Percentiles rank a stretch among this genome's conserved stretches.
phyloP scores from a whole-genome alignment of 2,113 vertebrate genomes.

The Hoplias malabaricus region DNA sequence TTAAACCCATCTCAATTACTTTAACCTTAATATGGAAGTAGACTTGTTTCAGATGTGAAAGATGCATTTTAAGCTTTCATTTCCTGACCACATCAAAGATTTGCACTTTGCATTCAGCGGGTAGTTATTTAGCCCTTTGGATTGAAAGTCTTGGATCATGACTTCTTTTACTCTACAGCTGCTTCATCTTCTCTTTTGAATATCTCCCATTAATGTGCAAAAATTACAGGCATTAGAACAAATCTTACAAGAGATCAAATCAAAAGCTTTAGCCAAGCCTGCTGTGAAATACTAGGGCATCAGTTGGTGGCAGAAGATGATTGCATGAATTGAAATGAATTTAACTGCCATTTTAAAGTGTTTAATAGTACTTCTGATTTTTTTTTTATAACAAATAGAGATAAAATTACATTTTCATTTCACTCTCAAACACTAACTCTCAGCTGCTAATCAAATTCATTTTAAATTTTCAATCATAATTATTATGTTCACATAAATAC shows the following conservation, averaged over 20 bases:
- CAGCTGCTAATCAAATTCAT: not conserved
- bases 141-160: not conserved
- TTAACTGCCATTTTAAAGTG: conserved; percentile 56
- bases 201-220: conserved; percentile 55
- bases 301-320: conserved; percentile 50
- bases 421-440: not conserved
- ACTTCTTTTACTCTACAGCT: not conserved
- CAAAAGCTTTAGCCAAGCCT: conserved; percentile 33
- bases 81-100: not conserved
- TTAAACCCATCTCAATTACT: not conserved
- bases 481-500: not conserved
- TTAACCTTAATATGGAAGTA: not conserved
- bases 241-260: conserved; percentile 55
- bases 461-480: not conserved
- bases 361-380: conserved; percentile 41
- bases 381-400: conserved; percentile 21
- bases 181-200: conserved; percentile 23
- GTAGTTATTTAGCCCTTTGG: conserved; percentile 12
- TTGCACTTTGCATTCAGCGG: not conserved
- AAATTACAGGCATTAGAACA: conserved; percentile 50
- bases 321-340: conserved; percentile 47
- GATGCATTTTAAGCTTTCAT: not conserved
- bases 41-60: not conserved
- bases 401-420: conserved; percentile 20
- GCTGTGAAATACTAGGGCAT: conserved; percentile 53